phyloP scores from a whole-genome alignment of 2,113 vertebrate species.

The Chelonoidis abingdonii region DNA sequence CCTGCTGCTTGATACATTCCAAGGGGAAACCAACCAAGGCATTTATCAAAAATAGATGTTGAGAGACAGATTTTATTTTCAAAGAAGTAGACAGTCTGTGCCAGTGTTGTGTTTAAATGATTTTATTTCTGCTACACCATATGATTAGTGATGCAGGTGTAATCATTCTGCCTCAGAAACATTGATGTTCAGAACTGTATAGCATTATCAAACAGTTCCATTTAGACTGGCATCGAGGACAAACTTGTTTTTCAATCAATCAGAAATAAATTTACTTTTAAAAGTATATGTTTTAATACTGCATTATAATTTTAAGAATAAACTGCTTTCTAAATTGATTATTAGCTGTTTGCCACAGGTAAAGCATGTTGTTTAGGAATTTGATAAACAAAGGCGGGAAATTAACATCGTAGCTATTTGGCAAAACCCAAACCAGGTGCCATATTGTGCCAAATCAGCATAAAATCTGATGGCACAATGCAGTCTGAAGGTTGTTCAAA shows the following conservation, averaged over 20 bases:
- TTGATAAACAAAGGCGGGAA: background rate
- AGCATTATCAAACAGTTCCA: background rate
- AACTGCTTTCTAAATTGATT: constrained; percentile 9
- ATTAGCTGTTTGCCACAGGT: constrained; percentile 1
- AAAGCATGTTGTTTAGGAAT: background rate
- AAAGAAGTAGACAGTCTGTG: background rate
- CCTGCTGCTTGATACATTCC: constrained; percentile 23
- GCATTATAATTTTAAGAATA: background rate
- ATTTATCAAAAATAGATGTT: constrained; percentile 5
- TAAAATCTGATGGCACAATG: background rate
- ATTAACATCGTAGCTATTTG: background rate
- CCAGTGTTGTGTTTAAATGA: background rate
- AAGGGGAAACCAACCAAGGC: constrained; percentile 32
- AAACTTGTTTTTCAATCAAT: constrained; percentile 34
- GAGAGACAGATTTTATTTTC: background rate
- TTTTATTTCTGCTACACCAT: background rate
- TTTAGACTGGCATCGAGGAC: constrained; percentile 10
- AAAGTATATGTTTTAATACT: background rate
- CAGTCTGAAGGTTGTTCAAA: background rate
- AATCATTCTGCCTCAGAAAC: background rate
- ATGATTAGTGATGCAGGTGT: background rate
- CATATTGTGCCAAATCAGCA: background rate
- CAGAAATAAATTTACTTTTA: background rate
- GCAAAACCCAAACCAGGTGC: background rate
- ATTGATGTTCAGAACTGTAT: background rate